Percentiles rank a stretch among this genome's conserved stretches.
Evolutionary conservation across 2,888 invertebrate genomes (phyloP).

Genomic region (Yponomeuta plumbellus): DNA sequence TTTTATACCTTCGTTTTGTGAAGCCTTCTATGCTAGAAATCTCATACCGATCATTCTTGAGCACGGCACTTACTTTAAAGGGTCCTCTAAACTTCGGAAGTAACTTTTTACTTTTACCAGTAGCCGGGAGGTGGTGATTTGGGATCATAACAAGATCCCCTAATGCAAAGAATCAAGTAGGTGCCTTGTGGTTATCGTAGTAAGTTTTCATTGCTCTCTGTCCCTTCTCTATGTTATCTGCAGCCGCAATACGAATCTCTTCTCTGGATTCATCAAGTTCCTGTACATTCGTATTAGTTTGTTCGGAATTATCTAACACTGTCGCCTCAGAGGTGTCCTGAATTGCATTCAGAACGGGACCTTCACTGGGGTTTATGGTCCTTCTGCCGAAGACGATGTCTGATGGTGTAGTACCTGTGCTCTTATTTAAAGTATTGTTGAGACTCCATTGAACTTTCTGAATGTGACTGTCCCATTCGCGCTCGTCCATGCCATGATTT

Average conservation of each 20-base stretch:
- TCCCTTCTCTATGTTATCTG: not conserved
- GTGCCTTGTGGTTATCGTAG: not conserved
- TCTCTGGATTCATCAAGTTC: not conserved
- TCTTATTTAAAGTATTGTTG: constrained; percentile 23
- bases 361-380: constrained; percentile 17
- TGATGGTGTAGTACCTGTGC: constrained; percentile 21
- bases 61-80: too few species aligned
- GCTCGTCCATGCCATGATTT: constrained; percentile 12
- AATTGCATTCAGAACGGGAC: constrained; percentile 2
- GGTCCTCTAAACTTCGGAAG: too few species aligned
- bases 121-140: too few species aligned
- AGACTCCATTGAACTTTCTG: constrained; percentile 22
- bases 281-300: too few species aligned
- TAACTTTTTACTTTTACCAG: too few species aligned
- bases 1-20: too few species aligned
- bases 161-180: constrained; percentile 10
- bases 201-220: constrained; percentile 9
- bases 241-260: not conserved
- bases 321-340: too few species aligned
- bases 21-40: too few species aligned
- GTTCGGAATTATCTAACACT: too few species aligned
- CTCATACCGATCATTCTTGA: too few species aligned
- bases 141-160: constrained; percentile 15
- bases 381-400: constrained; percentile 23
- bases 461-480: constrained; percentile 20